phyloP scores from a whole-genome alignment of 1,140 invertebrate species.

The Ridgeia piscesae region DNA sequence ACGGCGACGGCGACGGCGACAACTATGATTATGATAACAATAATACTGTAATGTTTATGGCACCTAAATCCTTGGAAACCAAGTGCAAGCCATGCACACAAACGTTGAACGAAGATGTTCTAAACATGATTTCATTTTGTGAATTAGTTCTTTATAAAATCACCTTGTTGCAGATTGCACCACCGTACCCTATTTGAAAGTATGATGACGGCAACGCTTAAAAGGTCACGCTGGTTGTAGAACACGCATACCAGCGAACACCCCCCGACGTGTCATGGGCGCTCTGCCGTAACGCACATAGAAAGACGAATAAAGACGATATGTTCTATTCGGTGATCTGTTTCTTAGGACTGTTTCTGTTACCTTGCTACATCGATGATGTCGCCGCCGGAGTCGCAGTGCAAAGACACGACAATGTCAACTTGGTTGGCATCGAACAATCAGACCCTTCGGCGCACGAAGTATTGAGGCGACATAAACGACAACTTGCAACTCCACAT shows the following conservation, averaged over 20 bases:
- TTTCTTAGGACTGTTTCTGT: not conserved
- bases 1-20: too few relatives aligned
- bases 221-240: not conserved
- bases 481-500: not conserved
- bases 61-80: too few relatives aligned
- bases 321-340: not conserved
- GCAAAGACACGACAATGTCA: not conserved
- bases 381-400: not conserved
- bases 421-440: not conserved
- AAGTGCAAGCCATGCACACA: too few relatives aligned
- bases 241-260: not conserved
- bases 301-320: not conserved
- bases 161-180: too few relatives aligned
- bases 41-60: too few relatives aligned
- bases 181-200: too few relatives aligned
- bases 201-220: not conserved
- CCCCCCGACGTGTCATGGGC: too few relatives aligned
- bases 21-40: too few relatives aligned
- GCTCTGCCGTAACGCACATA: too few relatives aligned
- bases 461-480: not conserved
- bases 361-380: not conserved
- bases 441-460: not conserved
- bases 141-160: too few relatives aligned
- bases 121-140: too few relatives aligned
- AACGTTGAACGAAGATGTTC: too few relatives aligned